A percentile compares a stretch with the other conserved stretches of the same genome.
phyloP scores from a whole-genome alignment of 2,113 vertebrate genomes.

The Pteronura brasiliensis region DNA sequence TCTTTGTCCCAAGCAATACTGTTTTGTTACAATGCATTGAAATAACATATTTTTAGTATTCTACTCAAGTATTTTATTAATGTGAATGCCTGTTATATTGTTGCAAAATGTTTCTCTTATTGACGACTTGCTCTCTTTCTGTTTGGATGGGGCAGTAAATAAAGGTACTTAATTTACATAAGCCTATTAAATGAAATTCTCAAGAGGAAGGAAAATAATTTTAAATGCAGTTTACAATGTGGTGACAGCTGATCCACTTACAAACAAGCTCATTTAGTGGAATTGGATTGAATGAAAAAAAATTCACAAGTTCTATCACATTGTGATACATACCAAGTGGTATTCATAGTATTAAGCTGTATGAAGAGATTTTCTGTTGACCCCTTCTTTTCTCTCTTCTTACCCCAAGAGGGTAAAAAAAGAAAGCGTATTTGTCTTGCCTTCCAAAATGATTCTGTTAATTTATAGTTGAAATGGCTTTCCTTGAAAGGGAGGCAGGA shows the following conservation, averaged over 20 bases:
- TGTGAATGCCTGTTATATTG: conserved; percentile 25
- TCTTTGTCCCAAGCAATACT: conserved; percentile 40
- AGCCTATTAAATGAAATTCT: conserved; percentile 75
- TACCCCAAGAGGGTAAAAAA: background rate
- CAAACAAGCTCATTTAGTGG: conserved; percentile 49
- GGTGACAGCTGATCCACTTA: conserved; percentile 68
- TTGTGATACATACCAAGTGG: background rate
- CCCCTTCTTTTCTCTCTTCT: background rate
- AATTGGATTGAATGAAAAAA: conserved; percentile 36
- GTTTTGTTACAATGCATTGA: conserved; percentile 59
- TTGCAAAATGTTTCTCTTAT: conserved; percentile 42
- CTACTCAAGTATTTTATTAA: conserved; percentile 7
- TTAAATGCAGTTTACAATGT: conserved; percentile 59
- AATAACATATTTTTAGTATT: conserved; percentile 62
- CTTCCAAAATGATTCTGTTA: background rate
- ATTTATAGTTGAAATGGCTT: conserved; percentile 5
- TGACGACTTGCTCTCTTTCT: conserved; percentile 67
- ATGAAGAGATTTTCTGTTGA: background rate
- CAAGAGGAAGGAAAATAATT: conserved; percentile 66
- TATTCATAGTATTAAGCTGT: background rate
- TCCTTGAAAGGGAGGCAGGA: background rate
- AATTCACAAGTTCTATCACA: background rate
- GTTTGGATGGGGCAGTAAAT: conserved; percentile 73
- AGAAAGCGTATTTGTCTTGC: background rate
- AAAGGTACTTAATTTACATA: conserved; percentile 77